phyloP scores from a whole-genome alignment of 2,888 invertebrate genomes.

The Catocala nupta region DNA sequence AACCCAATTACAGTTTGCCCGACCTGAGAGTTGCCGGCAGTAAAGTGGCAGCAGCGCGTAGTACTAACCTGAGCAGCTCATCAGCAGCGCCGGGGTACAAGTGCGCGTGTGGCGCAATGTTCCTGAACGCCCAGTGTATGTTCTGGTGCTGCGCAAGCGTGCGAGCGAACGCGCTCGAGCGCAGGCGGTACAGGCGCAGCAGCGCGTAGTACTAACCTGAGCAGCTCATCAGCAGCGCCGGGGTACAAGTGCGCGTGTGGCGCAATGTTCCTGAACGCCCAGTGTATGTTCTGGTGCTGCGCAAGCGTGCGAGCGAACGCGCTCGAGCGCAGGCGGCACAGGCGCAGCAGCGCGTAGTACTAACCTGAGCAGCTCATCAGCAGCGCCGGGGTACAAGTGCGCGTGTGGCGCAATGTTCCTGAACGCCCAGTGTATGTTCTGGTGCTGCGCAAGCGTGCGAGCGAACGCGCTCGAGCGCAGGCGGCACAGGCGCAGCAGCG shows the following conservation, averaged over 20 bases:
- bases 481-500: too few relatives aligned
- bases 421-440: constrained; percentile 98
- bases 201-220: constrained; percentile 83
- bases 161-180: constrained; percentile 57
- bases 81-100: constrained; percentile 90
- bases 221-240: constrained; percentile 96
- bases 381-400: constrained; percentile 92
- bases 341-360: constrained; percentile 95
- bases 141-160: constrained; percentile 91
- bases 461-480: constrained; percentile 68
- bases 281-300: constrained; percentile 97
- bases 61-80: background rate
- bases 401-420: constrained; percentile 98
- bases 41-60: too few relatives aligned
- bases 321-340: constrained; percentile 96
- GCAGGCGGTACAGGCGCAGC: constrained; percentile 52
- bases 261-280: constrained; percentile 98
- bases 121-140: constrained; percentile 98
- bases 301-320: constrained; percentile 95
- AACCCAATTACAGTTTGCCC: too few relatives aligned
- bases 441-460: constrained; percentile 85
- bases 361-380: too few relatives aligned
- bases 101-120: constrained; percentile 98
- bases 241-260: constrained; percentile 98
- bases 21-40: too few relatives aligned